Evolutionary conservation across 64 coral and sea anemone genomes (phyloP).

Genomic region (Montipora capricornis): DNA sequence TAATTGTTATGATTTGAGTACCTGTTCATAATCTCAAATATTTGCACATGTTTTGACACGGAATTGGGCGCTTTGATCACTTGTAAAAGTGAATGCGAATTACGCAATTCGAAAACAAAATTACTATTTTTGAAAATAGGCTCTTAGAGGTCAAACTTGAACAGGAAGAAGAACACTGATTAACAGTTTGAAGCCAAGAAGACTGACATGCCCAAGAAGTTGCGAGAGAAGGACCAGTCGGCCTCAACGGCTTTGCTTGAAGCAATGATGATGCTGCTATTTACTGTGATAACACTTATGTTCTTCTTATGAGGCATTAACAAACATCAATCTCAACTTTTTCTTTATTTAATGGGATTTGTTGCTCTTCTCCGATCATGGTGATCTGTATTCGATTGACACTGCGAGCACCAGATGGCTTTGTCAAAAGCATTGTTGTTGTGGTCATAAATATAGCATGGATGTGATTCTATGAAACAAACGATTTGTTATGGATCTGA

Average conservation of each 20-base stretch:
- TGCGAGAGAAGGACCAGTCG: not conserved
- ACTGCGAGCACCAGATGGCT: not conserved
- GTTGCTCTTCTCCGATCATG: not conserved
- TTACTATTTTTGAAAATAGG: not conserved
- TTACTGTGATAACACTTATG: not conserved
- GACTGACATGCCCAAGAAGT: not conserved
- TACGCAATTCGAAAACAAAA: conserved; percentile 6
- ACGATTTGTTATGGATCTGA: not conserved
- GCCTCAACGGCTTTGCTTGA: conserved; percentile 14
- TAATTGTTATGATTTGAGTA: not conserved
- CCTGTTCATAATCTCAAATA: not conserved
- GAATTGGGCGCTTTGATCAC: not conserved
- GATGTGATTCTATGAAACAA: not conserved
- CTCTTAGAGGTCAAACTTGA: not conserved
- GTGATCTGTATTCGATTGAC: not conserved
- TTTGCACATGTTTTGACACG: not conserved
- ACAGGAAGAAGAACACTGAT: not conserved
- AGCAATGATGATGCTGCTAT: not conserved
- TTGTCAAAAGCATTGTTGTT: not conserved
- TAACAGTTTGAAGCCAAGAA: not conserved
- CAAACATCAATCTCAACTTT: not conserved
- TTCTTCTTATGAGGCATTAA: not conserved
- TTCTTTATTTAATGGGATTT: not conserved
- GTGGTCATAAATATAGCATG: not conserved
- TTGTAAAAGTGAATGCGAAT: not conserved